Evolutionary conservation across 2,113 vertebrate genomes (phyloP).

Genomic region (Oxygymnocypris stewartii): DNA sequence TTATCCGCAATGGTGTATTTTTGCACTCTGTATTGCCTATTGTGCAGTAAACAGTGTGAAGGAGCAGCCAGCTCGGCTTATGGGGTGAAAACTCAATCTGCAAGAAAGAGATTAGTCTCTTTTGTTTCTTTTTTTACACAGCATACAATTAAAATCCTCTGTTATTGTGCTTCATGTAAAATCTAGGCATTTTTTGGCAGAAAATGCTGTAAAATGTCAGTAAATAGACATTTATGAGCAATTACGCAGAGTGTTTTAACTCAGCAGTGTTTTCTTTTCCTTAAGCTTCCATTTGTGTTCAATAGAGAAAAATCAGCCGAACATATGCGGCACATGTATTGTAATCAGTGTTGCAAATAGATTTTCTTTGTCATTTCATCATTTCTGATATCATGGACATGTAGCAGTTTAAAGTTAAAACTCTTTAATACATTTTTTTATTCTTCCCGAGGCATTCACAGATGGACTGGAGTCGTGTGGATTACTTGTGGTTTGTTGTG

Average conservation of each 20-base stretch:
- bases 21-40: slow-evolving; percentile 45
- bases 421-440: no score
- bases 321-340: slow-evolving; percentile 2
- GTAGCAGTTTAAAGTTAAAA: not conserved
- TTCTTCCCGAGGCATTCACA: no score
- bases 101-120: slow-evolving; percentile 34
- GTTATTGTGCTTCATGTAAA: slow-evolving; percentile 41
- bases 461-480: not conserved
- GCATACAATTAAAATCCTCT: slow-evolving; percentile 33
- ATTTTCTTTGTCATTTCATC: not conserved
- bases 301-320: slow-evolving; percentile 39
- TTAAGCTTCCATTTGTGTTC: slow-evolving; percentile 22
- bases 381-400: not conserved
- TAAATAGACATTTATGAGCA: slow-evolving; percentile 48
- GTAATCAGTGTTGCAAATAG: slow-evolving; percentile 39
- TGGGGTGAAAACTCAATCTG: slow-evolving; percentile 31
- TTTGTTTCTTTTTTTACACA: slow-evolving; percentile 1
- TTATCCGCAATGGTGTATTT: slow-evolving; percentile 23
- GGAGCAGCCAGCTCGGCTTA: slow-evolving; percentile 2
- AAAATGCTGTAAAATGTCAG: slow-evolving; percentile 24
- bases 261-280: slow-evolving; percentile 31
- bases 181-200: not conserved
- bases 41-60: slow-evolving; percentile 47
- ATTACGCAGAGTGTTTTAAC: slow-evolving; percentile 44
- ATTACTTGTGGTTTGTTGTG: no score